Conservation (phyloP, 2,797 vertebrate genomes). For the Macroramphosus scolopax region DNA sequence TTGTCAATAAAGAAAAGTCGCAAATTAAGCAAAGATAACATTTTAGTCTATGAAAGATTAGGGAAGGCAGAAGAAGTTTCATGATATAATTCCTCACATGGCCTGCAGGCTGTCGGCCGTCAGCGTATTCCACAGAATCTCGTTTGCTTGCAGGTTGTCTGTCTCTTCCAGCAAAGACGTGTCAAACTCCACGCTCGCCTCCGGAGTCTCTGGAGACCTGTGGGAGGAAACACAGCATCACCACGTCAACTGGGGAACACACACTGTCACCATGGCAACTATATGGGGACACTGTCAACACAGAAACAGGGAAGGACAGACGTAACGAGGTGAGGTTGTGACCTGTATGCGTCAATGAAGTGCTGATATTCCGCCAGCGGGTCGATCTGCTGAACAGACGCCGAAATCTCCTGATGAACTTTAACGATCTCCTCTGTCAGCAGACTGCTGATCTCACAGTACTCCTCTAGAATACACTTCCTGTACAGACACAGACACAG, state of each 20-base stretch:
- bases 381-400: conserved; percentile 89
- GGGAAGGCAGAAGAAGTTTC: no score
- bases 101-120: conserved; percentile 91
- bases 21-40: not conserved
- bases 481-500: conserved; percentile 63
- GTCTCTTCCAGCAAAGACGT: conserved; percentile 88
- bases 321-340: accelerated
- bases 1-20: no score
- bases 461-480: conserved; percentile 93
- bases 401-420: conserved; percentile 91
- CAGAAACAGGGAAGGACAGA: no score
- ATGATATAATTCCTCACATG: conserved; percentile 89
- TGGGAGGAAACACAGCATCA: not conserved
- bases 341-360: conserved; percentile 93
- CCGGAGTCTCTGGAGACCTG: conserved; percentile 86
- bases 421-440: conserved; percentile 92
- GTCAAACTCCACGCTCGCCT: conserved; percentile 90
- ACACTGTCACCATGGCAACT: accelerated
- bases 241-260: not conserved
- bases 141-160: conserved; percentile 91
- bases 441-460: conserved; percentile 93
- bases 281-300: no score
- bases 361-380: conserved; percentile 89
- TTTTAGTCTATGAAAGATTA: not conserved
- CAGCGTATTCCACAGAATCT: conserved; percentile 97